Base-by-base conservation (phyloP, 2,888 invertebrate genomes). In the Microchrysa polita region DNA sequence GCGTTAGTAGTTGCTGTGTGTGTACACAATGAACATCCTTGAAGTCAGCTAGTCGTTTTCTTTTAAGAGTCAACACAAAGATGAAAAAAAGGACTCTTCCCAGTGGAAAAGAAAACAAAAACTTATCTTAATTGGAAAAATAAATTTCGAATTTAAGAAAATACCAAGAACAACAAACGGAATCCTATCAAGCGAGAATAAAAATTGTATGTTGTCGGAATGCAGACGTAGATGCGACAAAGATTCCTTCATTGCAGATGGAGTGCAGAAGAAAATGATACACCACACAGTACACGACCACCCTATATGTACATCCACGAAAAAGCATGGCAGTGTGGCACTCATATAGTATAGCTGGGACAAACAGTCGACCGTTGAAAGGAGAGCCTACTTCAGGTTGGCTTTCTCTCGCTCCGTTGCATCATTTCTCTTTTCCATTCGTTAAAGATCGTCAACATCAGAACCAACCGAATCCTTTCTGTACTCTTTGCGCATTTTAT, bases 201-300 rank as follows among this genome's bases (percentile, higher is more conserved):
- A 65, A 48, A 65, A 44, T 48, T 65, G 42, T 65, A 48, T 48
- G 44, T 48, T 48, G 48, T 48, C 12, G 23, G 65, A 65, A 65
- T 65, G 65, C 65, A 65, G 65, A 20, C 48, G 44, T 10, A 44
- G 65, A 65, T 65, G 65, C 65, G 65, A 65, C 65, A 65, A 44
- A 48, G 48, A 65, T 48, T 65, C 65, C 61, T 61, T 40, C 61
- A 61, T 27, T 61, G 61, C 61, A 61, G 61, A 61, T 61, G 27
- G 18, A 40, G 40, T 10, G 40, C 40, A 16, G 18, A 40, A n/a
- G 40, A 16, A 22, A 7, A 5, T 5, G 2, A 34, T 7, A 34
- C 27, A 34, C 27, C 27, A 34, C 7, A 2, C 2, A 2, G 4
- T 5, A 5, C 27, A 34, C 27, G n/a, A n/a, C n/a, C n/a, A n/a